Conservation (phyloP, 2,797 vertebrate species). For the Myotis daubentonii region DNA sequence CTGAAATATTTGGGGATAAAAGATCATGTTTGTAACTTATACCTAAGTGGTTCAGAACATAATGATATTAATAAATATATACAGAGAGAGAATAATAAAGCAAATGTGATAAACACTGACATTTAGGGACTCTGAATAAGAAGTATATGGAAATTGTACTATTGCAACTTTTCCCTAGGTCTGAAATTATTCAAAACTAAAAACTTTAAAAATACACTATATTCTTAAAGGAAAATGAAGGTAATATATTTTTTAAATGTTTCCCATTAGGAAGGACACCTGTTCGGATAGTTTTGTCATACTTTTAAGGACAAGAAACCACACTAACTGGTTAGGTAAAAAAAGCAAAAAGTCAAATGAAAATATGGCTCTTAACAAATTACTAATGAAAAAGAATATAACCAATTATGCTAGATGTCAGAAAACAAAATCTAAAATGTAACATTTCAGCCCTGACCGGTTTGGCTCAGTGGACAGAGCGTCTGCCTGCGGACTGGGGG, state of each 20-base stretch:
- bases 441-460: not conserved
- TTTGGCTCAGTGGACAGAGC: too few species aligned
- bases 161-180: not conserved
- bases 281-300: not conserved
- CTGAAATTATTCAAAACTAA: slow-evolving; percentile 19
- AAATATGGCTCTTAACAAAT: not conserved
- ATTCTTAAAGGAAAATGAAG: not conserved
- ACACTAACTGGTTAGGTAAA: not conserved
- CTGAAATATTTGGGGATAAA: not conserved
- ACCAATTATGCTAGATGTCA: not conserved
- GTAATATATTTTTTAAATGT: not conserved
- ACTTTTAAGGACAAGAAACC: slow-evolving; percentile 20
- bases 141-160: not conserved
- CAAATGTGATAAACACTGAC: not conserved
- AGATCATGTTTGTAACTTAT: not conserved
- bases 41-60: not conserved
- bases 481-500: too few species aligned
- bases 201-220: slow-evolving; percentile 24
- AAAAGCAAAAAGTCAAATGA: slow-evolving; percentile 44
- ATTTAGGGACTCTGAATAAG: not conserved
- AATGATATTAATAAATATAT: not conserved
- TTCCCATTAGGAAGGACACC: not conserved
- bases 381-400: not conserved
- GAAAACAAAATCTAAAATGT: not conserved
- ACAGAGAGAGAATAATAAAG: not conserved